Conservation (phyloP, 2,113 vertebrate genomes). For the Oreochromis spilurus region DNA sequence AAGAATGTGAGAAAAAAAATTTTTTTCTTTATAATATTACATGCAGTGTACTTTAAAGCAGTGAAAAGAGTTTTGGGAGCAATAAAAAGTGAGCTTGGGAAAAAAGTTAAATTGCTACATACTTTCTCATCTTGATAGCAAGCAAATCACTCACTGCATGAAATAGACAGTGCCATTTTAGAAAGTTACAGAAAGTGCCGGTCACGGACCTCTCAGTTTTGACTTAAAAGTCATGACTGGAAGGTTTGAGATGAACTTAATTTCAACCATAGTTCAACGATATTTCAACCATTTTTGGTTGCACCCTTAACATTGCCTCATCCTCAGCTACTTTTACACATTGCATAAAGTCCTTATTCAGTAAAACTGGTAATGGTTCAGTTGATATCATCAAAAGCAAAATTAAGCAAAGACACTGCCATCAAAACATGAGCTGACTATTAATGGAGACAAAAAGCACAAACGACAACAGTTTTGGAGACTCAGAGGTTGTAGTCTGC, state of each 20-base stretch:
- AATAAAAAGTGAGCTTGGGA: not conserved
- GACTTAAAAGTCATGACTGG: not conserved
- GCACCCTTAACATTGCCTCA: not conserved
- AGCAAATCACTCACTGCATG: not conserved
- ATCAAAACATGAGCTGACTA: not conserved
- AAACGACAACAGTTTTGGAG: not conserved
- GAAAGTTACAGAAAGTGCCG: not conserved
- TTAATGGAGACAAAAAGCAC: not conserved
- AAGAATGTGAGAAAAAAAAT: not conserved
- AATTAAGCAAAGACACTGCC: not conserved
- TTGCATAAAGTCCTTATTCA: not conserved
- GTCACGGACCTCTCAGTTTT: not conserved
- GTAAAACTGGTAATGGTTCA: not conserved
- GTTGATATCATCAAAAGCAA: not conserved
- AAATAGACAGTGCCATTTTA: not conserved
- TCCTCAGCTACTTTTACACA: not conserved
- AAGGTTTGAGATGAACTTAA: not conserved
- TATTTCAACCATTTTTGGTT: not conserved
- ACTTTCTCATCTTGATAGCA: not conserved
- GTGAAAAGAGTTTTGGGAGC: not conserved
- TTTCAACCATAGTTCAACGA: not conserved
- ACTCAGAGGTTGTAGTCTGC: not conserved
- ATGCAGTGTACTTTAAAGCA: not conserved
- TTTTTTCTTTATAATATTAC: not conserved
- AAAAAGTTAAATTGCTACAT: fast-evolving